A percentile compares a stretch with the other conserved stretches of the same genome.
These are phyloP conservation scores for Calameuta filiformis DNA, from an alignment of 2,888 invertebrate species.

Conservation along the genomic window DNA sequence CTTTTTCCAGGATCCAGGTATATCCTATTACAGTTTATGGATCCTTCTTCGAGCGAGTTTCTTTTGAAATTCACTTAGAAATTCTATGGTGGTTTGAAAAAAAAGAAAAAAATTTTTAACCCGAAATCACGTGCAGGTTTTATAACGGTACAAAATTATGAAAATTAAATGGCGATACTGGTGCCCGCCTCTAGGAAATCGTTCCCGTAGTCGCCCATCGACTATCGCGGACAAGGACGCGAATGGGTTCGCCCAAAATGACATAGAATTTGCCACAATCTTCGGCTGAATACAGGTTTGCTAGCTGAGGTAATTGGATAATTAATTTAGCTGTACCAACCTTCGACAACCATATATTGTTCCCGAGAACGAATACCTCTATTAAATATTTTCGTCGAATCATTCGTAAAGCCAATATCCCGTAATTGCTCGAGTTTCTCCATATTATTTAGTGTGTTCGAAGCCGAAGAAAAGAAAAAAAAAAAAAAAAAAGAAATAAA, in stretches of 20 bases:
- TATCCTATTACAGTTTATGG: background rate
- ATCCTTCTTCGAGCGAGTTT: background rate
- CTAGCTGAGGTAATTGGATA: background rate
- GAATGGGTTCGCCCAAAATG: slow-evolving; percentile 41
- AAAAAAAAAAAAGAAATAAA: background rate
- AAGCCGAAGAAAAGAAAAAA: background rate
- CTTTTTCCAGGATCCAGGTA: background rate
- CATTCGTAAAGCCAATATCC: background rate
- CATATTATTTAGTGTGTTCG: slow-evolving; percentile 5
- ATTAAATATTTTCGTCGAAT: background rate
- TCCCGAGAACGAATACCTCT: background rate
- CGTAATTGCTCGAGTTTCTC: slow-evolving; percentile 4
- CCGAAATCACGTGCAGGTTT: background rate
- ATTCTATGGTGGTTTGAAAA: background rate
- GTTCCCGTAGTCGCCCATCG: background rate
- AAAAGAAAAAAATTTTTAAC: background rate
- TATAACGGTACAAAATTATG: slow-evolving; percentile 3
- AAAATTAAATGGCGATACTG: background rate
- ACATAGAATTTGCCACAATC: slow-evolving; percentile 42
- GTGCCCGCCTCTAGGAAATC: background rate
- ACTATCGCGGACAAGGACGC: background rate
- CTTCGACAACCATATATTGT: background rate
- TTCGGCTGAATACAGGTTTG: slow-evolving; percentile 27
- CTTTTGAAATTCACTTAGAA: background rate
- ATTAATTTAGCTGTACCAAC: slow-evolving; percentile 1